Percentiles rank a stretch among this genome's conserved stretches.
phyloP scores from a whole-genome alignment of 2,888 invertebrate species.

The Miltochrista miniata region DNA sequence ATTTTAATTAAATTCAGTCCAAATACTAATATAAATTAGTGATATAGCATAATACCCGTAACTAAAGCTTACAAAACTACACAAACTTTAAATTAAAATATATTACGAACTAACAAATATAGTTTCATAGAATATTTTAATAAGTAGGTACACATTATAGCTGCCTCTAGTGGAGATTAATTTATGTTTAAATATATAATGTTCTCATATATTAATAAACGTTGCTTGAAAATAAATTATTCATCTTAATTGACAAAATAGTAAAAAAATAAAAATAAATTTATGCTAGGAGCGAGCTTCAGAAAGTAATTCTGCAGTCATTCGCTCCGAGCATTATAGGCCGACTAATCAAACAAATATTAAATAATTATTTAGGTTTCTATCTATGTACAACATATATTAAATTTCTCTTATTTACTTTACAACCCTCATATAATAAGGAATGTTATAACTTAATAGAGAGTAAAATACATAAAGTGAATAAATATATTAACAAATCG shows the following conservation, averaged over 20 bases:
- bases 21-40: conserved; percentile 55
- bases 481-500: conserved; percentile 70
- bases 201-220: conserved; percentile 41
- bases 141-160: conserved; percentile 56
- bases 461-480: conserved; percentile 63
- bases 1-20: conserved; percentile 58
- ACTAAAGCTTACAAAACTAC: conserved; percentile 34
- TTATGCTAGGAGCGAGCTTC: conserved; percentile 20
- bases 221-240: conserved; percentile 38
- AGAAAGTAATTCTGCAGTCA: conserved; percentile 23
- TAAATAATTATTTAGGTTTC: conserved; percentile 58
- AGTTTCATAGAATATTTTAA: conserved; percentile 38
- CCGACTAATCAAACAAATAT: conserved; percentile 65
- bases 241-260: conserved; percentile 23
- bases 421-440: conserved; percentile 73
- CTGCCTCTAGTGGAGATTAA: conserved; percentile 71
- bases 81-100: conserved; percentile 28
- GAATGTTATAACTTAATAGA: conserved; percentile 68
- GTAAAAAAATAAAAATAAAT: conserved; percentile 25
- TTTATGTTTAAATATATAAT: conserved; percentile 50
- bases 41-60: conserved; percentile 36
- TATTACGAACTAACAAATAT: conserved; percentile 25
- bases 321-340: conserved; percentile 60
- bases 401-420: conserved; percentile 62
- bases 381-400: conserved; percentile 72